These are phyloP conservation scores for Drosophila anomelani DNA, from an alignment of 2,888 invertebrate genomes.

Conservation along the genomic window DNA sequence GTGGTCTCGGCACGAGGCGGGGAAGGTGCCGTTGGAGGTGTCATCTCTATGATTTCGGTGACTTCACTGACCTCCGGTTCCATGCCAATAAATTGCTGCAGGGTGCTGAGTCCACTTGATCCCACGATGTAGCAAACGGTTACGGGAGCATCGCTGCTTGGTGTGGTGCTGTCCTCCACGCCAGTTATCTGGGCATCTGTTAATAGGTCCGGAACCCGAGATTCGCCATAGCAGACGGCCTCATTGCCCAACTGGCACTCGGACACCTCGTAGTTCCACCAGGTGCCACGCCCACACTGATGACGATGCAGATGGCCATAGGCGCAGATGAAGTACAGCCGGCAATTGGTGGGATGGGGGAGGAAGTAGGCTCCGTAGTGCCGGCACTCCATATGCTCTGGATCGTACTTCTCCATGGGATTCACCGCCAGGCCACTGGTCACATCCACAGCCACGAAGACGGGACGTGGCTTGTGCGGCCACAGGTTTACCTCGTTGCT, in stretches of 20 bases:
- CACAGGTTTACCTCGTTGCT: conserved; percentile 41
- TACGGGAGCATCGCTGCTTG: conserved; percentile 44
- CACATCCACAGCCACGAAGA: conserved; percentile 72
- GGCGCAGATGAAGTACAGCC: conserved; percentile 81
- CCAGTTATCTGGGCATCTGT: not conserved
- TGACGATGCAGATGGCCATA: conserved; percentile 81
- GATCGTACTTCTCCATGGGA: conserved; percentile 77
- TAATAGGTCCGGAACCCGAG: not conserved
- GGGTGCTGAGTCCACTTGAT: conserved; percentile 31
- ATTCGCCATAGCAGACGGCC: conserved; percentile 65
- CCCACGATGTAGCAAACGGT: conserved; percentile 63
- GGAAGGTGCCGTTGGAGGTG: conserved; percentile 24
- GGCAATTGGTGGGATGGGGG: conserved; percentile 81
- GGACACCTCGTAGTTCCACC: conserved; percentile 76
- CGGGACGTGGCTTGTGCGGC: conserved; percentile 52
- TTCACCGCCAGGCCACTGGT: conserved; percentile 64
- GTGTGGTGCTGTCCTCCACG: conserved; percentile 16
- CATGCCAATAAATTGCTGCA: conserved; percentile 6
- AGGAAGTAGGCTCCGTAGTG: conserved; percentile 83
- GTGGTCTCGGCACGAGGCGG: conserved; percentile 44
- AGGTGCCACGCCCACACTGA: conserved; percentile 76
- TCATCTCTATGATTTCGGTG: conserved; percentile 4
- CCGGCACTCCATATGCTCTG: conserved; percentile 73
- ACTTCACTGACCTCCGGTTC: conserved; percentile 19
- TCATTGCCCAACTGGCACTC: conserved; percentile 72